A percentile compares a stretch with the other conserved stretches of the same genome.
Conservation (phyloP, 2,113 vertebrate genomes). For the Melanerpes aurifrons region DNA sequence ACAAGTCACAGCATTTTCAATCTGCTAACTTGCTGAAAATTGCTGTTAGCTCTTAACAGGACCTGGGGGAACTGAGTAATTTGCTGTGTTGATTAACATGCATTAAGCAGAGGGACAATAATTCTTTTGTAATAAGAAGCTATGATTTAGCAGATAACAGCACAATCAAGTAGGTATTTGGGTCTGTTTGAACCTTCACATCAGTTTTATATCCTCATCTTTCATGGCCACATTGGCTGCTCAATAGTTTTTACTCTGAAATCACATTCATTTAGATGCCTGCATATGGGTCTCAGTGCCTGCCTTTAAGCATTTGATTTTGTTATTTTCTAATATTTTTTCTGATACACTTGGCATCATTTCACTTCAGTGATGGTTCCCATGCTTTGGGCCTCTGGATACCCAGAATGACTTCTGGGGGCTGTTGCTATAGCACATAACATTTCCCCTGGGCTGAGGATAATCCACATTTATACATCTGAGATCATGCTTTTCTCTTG, state of each 20-base stretch:
- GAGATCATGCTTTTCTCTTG: neutral
- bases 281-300: neutral
- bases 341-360: neutral
- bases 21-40: constrained; percentile 32
- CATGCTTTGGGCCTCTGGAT: neutral
- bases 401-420: neutral
- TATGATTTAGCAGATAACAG: constrained; percentile 34
- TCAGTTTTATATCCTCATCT: neutral
- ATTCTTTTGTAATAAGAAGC: constrained; percentile 13
- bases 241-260: neutral
- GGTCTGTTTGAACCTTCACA: neutral
- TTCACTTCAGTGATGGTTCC: neutral
- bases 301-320: neutral
- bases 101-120: constrained; percentile 5
- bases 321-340: neutral
- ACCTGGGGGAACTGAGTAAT: constrained; percentile 24
- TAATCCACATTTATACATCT: constrained; percentile 1
- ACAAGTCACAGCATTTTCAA: neutral
- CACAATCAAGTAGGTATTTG: neutral
- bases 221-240: neutral
- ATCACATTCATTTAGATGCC: neutral
- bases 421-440: neutral
- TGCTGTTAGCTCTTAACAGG: constrained; percentile 56
- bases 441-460: neutral
- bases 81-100: constrained; percentile 41